These are phyloP conservation scores for Rotaria socialis DNA, from an alignment of 2,888 invertebrate species.

Conservation along the genomic window DNA sequence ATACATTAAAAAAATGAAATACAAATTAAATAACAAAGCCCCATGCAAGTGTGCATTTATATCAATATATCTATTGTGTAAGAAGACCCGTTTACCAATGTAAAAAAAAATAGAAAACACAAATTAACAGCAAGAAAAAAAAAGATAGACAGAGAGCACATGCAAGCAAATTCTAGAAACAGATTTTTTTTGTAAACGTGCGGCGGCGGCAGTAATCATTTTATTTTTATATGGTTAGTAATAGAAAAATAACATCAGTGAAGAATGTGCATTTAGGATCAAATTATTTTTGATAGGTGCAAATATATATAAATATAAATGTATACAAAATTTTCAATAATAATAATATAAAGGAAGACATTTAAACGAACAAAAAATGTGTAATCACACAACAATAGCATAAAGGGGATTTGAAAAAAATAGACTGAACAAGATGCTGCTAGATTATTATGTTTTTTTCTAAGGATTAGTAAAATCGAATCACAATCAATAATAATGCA, in stretches of 20 bases:
- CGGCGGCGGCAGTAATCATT: not conserved
- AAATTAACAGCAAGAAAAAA: slow-evolving; percentile 17
- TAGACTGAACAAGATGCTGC: not conserved
- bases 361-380: not conserved
- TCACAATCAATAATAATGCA: slow-evolving; percentile 9
- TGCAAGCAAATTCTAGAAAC: slow-evolving; percentile 9
- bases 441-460: not conserved
- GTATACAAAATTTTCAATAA: not conserved
- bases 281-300: not conserved
- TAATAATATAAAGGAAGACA: not conserved
- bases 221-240: not conserved
- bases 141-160: not conserved
- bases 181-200: not conserved
- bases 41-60: slow-evolving; percentile 29
- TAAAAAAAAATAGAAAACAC: not conserved
- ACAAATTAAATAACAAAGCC: slow-evolving; percentile 7
- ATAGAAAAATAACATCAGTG: not conserved
- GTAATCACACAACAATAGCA: not conserved
- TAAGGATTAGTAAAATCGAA: slow-evolving; percentile 13
- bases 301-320: not conserved
- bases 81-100: not conserved
- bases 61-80: not conserved
- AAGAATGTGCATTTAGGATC: slow-evolving; percentile 16
- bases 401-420: not conserved
- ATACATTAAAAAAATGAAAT: not conserved